Evolutionary conservation across 2,113 vertebrate species (phyloP).

Genomic region (Pollimyrus isidori): DNA sequence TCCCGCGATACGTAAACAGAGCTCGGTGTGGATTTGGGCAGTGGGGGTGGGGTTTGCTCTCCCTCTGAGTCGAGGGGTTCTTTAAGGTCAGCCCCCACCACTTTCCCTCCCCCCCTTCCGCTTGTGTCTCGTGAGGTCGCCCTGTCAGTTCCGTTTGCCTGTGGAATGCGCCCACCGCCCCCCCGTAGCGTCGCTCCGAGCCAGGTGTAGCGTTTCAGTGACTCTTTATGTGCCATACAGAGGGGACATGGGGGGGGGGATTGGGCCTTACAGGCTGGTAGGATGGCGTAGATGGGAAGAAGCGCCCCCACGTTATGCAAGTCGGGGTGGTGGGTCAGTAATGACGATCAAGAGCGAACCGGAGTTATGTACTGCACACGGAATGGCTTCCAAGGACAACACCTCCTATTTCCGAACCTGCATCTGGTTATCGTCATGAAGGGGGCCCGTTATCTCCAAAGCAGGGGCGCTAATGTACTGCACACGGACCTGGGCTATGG

Average conservation of each 20-base stretch:
- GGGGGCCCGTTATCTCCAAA: conserved; percentile 5
- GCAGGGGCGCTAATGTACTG: background rate
- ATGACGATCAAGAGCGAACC: background rate
- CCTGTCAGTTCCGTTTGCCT: conserved; percentile 9
- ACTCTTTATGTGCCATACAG: background rate
- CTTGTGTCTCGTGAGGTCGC: conserved; percentile 28
- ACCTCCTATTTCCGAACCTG: background rate
- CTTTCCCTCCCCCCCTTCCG: background rate
- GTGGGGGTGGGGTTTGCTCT: background rate
- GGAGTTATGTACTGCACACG: too few relatives aligned
- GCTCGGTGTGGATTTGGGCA: conserved; percentile 16
- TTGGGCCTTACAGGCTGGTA: background rate
- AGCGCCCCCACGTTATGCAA: background rate
- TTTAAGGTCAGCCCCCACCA: conserved; percentile 32
- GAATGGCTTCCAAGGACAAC: background rate
- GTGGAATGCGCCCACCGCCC: conserved; percentile 26
- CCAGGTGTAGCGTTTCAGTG: conserved; percentile 23
- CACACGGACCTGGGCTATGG: background rate
- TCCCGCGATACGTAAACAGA: conserved; percentile 36
- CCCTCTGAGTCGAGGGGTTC: conserved; percentile 8
- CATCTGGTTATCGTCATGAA: background rate
- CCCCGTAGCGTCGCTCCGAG: conserved; percentile 22
- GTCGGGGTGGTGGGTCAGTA: background rate
- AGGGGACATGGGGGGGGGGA: background rate
- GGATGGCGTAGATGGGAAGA: background rate